These are phyloP conservation scores for Operophtera brumata DNA, from an alignment of 2,888 invertebrate species.

Conservation along the genomic window DNA sequence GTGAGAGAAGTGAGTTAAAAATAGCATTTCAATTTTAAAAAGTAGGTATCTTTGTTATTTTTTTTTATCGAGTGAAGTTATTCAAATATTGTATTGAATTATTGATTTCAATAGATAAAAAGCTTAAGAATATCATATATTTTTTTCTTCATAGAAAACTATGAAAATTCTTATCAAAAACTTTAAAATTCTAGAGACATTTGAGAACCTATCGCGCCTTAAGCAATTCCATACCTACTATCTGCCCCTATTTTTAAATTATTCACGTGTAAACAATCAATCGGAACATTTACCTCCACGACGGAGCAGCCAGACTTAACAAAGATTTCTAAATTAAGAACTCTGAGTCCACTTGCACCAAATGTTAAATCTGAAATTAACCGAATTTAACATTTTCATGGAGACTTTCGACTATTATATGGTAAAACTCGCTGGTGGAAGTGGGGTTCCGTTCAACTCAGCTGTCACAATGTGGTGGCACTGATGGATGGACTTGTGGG, in stretches of 20 bases:
- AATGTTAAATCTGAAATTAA: neutral
- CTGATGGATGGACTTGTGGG: conserved; percentile 15
- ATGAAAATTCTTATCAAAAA: no score
- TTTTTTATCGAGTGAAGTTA: no score
- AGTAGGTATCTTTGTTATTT: no score
- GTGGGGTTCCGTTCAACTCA: neutral
- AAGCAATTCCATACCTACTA: neutral
- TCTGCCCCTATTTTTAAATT: conserved; percentile 12
- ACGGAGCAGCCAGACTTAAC: conserved; percentile 44
- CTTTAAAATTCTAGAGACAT: no score
- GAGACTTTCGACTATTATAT: neutral
- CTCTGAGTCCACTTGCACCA: conserved; percentile 7
- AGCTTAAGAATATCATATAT: no score
- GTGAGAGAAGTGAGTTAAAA: no score
- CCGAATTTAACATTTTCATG: no score
- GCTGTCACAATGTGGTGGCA: conserved; percentile 17
- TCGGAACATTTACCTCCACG: conserved; percentile 57
- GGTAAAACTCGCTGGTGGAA: neutral
- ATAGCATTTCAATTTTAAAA: no score
- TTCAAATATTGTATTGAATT: no score
- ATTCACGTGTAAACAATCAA: conserved; percentile 53
- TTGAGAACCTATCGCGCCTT: no score
- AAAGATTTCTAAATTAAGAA: conserved; percentile 51
- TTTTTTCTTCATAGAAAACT: no score
- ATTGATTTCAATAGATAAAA: no score